These are phyloP conservation scores for Nemurella pictetii DNA, from an alignment of 2,888 invertebrate species.

Conservation along the genomic window DNA sequence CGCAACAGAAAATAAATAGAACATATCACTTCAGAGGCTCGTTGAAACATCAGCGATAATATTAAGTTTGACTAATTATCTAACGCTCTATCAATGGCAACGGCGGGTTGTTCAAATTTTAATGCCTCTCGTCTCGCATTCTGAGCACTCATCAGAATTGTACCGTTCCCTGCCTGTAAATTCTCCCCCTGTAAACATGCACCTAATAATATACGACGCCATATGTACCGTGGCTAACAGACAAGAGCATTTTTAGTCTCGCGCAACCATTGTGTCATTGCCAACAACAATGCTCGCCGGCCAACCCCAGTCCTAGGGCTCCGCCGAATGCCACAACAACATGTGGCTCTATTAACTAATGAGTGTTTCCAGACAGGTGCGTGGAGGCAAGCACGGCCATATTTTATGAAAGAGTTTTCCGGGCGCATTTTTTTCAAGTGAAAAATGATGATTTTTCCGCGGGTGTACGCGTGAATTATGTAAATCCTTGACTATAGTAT, in stretches of 20 bases:
- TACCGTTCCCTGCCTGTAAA: background rate
- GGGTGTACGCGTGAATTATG: constrained; percentile 20
- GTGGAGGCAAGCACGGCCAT: background rate
- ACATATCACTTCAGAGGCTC: too few relatives aligned
- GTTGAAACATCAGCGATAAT: too few relatives aligned
- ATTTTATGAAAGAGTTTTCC: background rate
- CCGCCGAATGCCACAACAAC: background rate
- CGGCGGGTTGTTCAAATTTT: background rate
- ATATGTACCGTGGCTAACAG: background rate
- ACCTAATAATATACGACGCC: background rate
- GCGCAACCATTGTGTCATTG: background rate
- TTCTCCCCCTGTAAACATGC: background rate
- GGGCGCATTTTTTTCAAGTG: constrained; percentile 23
- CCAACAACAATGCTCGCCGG: background rate
- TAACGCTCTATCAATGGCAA: too few relatives aligned
- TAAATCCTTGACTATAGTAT: constrained; percentile 25
- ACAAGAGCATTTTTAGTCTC: background rate
- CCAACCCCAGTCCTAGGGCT: background rate
- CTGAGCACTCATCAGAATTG: background rate
- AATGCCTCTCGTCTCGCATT: background rate
- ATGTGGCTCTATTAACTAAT: constrained; percentile 10
- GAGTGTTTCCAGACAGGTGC: constrained; percentile 23
- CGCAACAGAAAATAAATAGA: too few relatives aligned
- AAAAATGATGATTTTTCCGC: constrained; percentile 27
- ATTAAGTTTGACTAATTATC: too few relatives aligned